These are phyloP conservation scores for Pseudois nayaur DNA, from an alignment of 2,113 vertebrate genomes.

Conservation along the genomic window DNA sequence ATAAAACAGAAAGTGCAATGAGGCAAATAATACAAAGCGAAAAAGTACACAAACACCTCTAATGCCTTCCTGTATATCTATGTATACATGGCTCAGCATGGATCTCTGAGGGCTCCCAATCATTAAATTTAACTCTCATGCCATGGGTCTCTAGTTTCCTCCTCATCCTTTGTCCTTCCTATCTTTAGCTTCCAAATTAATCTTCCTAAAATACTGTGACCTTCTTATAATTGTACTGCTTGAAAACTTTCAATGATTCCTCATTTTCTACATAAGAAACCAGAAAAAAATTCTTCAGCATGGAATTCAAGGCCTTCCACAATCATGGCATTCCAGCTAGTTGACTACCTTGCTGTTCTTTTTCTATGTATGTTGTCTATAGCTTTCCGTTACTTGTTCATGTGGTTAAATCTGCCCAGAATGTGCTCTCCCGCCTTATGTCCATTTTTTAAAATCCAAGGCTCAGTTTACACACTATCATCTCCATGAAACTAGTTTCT, in stretches of 20 bases:
- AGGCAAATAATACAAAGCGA: background rate
- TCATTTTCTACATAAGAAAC: slow-evolving; percentile 26
- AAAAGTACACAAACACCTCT: background rate
- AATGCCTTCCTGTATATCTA: background rate
- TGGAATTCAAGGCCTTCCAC: background rate
- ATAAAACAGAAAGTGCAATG: background rate
- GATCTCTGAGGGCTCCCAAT: background rate
- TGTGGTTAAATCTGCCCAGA: background rate
- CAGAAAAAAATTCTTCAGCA: background rate
- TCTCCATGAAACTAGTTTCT: background rate
- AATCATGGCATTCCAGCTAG: background rate
- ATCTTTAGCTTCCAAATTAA: background rate
- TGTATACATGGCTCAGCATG: background rate
- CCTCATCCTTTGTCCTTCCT: background rate
- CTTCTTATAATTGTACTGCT: background rate
- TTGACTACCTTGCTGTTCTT: background rate
- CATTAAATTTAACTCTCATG: background rate
- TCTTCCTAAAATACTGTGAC: background rate
- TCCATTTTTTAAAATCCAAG: background rate
- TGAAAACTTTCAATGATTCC: background rate
- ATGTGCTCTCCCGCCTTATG: background rate
- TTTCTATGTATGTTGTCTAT: background rate
- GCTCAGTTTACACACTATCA: background rate
- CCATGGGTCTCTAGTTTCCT: background rate
- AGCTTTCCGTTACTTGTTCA: background rate